Evolutionary conservation across 2,888 invertebrate species (phyloP), one percentile per base, ranked within the genome.

Genomic region (Chrysolina americana): DNA sequence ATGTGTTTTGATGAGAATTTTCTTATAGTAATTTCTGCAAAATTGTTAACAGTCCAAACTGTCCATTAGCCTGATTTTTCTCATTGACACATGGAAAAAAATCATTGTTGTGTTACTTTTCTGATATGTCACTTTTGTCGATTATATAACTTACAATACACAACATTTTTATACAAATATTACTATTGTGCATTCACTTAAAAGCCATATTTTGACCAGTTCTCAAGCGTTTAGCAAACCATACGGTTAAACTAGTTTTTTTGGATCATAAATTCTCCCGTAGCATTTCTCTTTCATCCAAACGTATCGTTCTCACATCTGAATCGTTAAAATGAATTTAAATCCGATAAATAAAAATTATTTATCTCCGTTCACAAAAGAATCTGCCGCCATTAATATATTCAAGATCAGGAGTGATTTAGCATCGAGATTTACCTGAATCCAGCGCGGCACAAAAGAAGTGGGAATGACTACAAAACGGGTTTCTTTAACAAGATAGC

Each of bases 401-500:
- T 75, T 75, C 44, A 69, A 74, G 70, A 74, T 41, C 70, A 65
- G 69, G 53, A 66, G 59, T 69, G 69, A 64, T 69, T 41, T 56
- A 68, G 68, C 41, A 62, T 41, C 65, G 47, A 72, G 72, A 68
- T 72, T 75, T 75, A 75, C 75, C 75, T 75, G 75, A 72, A 62
- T 70, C 66, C 69, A 65, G 66, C 70, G 41, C 36, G 28, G 65
- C 68, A 75, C 71, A 75, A 68, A 74, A 75, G 69, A 66, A 75
- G 72, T 72, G 75, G 72, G 65, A 75, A 71, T 71, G 62, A 70
- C 66, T 75, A 71, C 65, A 62, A 47, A 70, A 75, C 75, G 70
- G 69, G 75, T 75, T 75, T 62, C 72, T 70, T 73, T 73, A 75
- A 75, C 71, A 59, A 83, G 82, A 83, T 81, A 83, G 79, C 78